Base-by-base conservation (phyloP, 2,888 invertebrate genomes). In the Microchrysa polita region DNA sequence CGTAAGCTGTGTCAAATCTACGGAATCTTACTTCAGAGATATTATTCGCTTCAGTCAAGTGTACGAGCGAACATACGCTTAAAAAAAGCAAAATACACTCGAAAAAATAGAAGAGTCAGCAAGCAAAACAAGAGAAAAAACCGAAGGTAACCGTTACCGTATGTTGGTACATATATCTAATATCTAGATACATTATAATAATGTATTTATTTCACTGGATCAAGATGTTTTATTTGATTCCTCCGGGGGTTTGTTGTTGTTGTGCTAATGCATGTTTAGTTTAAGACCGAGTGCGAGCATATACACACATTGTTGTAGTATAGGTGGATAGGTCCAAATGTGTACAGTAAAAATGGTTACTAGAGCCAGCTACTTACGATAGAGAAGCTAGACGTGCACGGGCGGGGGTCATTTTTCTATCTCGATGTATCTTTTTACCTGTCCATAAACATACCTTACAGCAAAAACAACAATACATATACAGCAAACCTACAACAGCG, bases 61-160 rank as follows among this genome's bases (percentile, higher is more conserved):
- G 65, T 65, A 44, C 65, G 65, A 65, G 65, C 65, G 65, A 65
- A 65, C 65, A 65, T 65, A 20, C 22, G 48, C 65, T 20, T 16
- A 18, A 20, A 5, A 40, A 61, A 10, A 40, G 61, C 18, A 61
- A 34, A n/a, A n/a, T n/a, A n/a, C n/a, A n/a, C n/a, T n/a, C n/a
- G n/a, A n/a, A n/a, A 34, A 34, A 34, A 34, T 34, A 34, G 7
- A 34, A 34, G 27, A 34, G 7, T 2, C 48, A n/a, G 48, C 4
- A 48, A 34, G 14, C 5, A 48, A 48, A n/a, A 48, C 14, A n/a
- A 5, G 48, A 48, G 12, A 65, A 65, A 65, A 65, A 65, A 44
- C 22, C 48, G 48, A 48, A 65, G 44, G 65, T 65, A 65, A 65
- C 65, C 44, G 65, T 65, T 65, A 65, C 65, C 65, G 48, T 44